These are phyloP conservation scores for Eurypyga helias DNA, from an alignment of 2,113 vertebrate genomes.

Conservation along the genomic window DNA sequence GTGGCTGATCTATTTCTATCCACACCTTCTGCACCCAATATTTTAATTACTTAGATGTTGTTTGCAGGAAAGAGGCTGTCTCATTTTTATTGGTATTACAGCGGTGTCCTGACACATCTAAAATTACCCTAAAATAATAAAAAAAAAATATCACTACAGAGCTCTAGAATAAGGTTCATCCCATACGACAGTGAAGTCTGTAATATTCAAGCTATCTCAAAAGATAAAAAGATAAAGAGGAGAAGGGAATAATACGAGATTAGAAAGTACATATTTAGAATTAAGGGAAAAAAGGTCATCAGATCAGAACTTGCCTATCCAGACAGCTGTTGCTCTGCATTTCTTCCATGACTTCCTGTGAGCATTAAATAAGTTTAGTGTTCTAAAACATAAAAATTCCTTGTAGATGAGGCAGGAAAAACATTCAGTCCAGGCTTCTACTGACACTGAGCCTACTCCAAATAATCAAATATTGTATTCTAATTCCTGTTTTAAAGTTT, in stretches of 20 bases:
- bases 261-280: neutral
- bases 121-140: neutral
- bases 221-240: neutral
- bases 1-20: constrained; percentile 43
- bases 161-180: neutral
- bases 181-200: neutral
- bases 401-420: neutral
- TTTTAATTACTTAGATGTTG: neutral
- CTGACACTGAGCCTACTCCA: neutral
- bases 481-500: neutral
- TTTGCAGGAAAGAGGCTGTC: neutral
- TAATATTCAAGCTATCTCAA: neutral
- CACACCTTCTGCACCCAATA: rapidly evolving
- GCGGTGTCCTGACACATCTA: neutral
- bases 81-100: neutral
- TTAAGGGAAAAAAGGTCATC: neutral
- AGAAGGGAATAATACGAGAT: neutral
- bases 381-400: neutral
- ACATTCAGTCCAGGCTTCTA: neutral
- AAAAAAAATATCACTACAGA: neutral
- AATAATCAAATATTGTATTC: neutral
- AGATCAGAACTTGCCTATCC: neutral
- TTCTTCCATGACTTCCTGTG: neutral
- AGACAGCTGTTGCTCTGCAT: neutral
- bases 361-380: neutral